Percentiles rank a stretch among this genome's conserved stretches.
phyloP scores from a whole-genome alignment of 2,113 vertebrate species.

The Callorhinus ursinus region DNA sequence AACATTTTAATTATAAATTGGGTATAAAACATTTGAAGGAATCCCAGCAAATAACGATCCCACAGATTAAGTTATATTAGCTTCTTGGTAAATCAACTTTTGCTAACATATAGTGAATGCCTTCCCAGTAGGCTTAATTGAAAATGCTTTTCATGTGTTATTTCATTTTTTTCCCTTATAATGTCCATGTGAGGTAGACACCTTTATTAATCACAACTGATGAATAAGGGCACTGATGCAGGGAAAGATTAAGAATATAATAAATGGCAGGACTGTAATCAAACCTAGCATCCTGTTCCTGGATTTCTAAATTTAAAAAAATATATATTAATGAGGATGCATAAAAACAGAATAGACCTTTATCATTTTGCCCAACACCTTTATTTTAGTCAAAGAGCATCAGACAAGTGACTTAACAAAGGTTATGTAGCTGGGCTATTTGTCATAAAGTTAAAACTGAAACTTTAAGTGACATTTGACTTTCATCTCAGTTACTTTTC shows the following conservation, averaged over 20 bases:
- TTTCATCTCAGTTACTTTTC: constrained; percentile 17
- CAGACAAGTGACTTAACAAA: neutral
- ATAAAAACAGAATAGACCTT: neutral
- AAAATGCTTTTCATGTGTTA: neutral
- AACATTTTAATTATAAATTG: constrained; percentile 14
- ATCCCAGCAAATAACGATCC: neutral
- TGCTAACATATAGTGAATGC: neutral
- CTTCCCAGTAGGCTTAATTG: neutral
- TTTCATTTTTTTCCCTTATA: neutral
- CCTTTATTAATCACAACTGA: neutral
- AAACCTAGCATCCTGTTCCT: neutral
- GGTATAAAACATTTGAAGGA: neutral
- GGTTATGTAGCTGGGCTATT: neutral
- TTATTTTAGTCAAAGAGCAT: neutral
- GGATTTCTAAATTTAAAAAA: neutral
- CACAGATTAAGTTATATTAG: neutral
- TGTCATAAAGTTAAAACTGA: constrained; percentile 20
- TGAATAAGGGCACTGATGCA: neutral
- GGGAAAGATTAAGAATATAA: neutral
- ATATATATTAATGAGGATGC: neutral
- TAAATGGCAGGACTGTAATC: neutral
- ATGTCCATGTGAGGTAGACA: neutral
- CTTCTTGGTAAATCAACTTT: neutral
- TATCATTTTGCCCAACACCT: neutral
- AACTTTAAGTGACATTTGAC: constrained; percentile 6